These are phyloP conservation scores for Rhizoglyphus robini DNA, from an alignment of 1,140 invertebrate species.

Conservation along the genomic window DNA sequence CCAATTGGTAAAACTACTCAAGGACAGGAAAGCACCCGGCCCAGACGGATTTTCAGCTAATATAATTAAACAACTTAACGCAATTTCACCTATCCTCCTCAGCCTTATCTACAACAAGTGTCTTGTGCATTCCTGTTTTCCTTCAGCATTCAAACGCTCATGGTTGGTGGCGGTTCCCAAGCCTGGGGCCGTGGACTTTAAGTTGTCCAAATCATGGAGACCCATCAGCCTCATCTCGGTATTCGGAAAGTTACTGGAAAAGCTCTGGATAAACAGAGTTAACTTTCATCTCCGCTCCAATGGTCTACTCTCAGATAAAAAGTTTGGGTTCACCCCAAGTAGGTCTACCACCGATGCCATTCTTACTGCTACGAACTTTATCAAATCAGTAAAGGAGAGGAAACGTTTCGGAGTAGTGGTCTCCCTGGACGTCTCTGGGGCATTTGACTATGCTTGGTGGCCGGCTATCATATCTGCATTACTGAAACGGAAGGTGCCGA, in stretches of 20 bases:
- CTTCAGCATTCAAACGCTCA: slow-evolving; percentile 1
- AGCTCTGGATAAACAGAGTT: slow-evolving; percentile 10
- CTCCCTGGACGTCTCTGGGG: neutral
- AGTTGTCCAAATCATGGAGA: slow-evolving; percentile 4
- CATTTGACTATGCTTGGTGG: slow-evolving; percentile 15
- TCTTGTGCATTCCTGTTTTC: neutral
- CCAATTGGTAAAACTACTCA: neutral
- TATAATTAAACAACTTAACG: neutral
- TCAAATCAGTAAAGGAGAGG: neutral
- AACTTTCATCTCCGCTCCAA: neutral
- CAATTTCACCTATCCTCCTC: neutral
- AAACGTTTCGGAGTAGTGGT: neutral
- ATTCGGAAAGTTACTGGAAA: slow-evolving; percentile 19
- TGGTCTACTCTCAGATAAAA: neutral
- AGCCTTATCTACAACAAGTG: slow-evolving; percentile 5
- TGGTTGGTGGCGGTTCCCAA: slow-evolving; percentile 6
- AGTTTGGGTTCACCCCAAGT: slow-evolving; percentile 17
- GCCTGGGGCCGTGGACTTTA: neutral
- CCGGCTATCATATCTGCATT: neutral
- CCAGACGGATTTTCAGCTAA: slow-evolving; percentile 6
- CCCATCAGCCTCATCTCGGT: slow-evolving; percentile 19
- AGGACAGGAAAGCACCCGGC: slow-evolving; percentile 14
- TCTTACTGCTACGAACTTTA: too few species aligned
- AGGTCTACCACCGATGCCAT: slow-evolving; percentile 4
- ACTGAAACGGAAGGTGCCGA: neutral